Percentiles rank a stretch among this genome's conserved stretches.
These are phyloP conservation scores for Nettapus auritus DNA, from an alignment of 2,113 vertebrate genomes.

Conservation along the genomic window DNA sequence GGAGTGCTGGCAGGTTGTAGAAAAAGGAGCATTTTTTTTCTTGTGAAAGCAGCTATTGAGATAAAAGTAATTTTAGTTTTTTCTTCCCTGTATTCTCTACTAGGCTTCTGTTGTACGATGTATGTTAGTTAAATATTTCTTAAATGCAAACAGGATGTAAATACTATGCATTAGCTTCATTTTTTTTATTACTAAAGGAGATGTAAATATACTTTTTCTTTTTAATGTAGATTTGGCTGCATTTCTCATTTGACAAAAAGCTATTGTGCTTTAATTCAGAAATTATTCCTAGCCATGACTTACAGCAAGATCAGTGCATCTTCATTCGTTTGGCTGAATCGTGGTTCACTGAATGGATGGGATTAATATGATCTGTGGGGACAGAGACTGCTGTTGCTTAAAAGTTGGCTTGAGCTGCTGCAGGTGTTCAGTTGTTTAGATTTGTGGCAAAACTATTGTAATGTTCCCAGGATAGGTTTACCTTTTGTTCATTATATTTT, in stretches of 20 bases:
- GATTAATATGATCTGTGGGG: neutral
- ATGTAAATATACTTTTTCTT: too few relatives aligned
- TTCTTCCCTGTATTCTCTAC: neutral
- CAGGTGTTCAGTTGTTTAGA: neutral
- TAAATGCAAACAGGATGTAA: neutral
- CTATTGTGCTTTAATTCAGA: neutral
- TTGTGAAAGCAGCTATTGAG: neutral
- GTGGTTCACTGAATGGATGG: neutral
- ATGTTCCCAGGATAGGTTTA: neutral
- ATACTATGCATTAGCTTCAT: neutral
- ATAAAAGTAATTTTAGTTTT: neutral
- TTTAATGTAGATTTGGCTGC: neutral
- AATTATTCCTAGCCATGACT: neutral
- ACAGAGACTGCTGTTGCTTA: neutral
- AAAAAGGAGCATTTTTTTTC: neutral
- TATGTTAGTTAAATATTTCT: neutral
- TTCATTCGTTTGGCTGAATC: neutral
- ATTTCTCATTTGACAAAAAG: constrained; percentile 4
- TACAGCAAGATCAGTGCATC: neutral
- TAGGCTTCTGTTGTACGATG: neutral
- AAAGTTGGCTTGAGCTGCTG: neutral
- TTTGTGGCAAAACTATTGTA: neutral
- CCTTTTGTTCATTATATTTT: neutral
- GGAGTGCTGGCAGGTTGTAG: neutral
- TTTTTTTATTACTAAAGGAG: neutral